Evolutionary conservation across 2,797 vertebrate species (phyloP), one percentile per base, ranked within the genome.

Genomic region (Mormyrus proboscirostris): DNA sequence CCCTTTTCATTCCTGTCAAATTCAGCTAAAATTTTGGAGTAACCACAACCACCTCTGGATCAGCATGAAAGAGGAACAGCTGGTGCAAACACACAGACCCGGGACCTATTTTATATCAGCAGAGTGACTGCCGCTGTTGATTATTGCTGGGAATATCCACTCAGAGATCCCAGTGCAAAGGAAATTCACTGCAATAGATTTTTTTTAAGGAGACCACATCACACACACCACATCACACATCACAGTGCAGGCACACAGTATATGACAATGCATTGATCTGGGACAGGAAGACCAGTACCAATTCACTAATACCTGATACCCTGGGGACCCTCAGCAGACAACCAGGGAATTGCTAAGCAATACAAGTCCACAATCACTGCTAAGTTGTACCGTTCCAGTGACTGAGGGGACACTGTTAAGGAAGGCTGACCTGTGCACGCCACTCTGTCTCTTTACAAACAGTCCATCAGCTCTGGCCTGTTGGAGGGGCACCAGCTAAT

Each of bases 341-440:
- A 94, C 91, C 93, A 93, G 91, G 95, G 95, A 95, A 96, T 22
- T 94, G 92, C 94, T 94, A 95, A 95, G 95, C 95, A 94, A 95
- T 95, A 93, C 93, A 93, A 94, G 93, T 95, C 93, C 95, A 95
- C 95, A 95, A 96, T 95, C 90, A 0, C 91, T 91, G 94, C 92
- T 91, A 94, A 94, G 93, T 69, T 2, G 89, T 94, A 91, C 94
- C 91, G 88, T 93, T 95, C 95, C 93, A 57, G 92, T 94, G 92
- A 90, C 65, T 73, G 65, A 73, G 25, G 65, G 65, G 29, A 73
- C 92, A 0, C 89, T 57, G 90, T 90, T 92, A 89, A 86, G 87
- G 90, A 90, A 87, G 44, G 47, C 65, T 0, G 2, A 69, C 91
- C 91, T 91, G 91, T 84, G 86, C 92, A 91, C 89, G 33, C 85